A percentile compares a stretch with the other conserved stretches of the same genome.
These are phyloP conservation scores for Erebia epiphron DNA, from an alignment of 2,888 invertebrate genomes.

Conservation along the genomic window DNA sequence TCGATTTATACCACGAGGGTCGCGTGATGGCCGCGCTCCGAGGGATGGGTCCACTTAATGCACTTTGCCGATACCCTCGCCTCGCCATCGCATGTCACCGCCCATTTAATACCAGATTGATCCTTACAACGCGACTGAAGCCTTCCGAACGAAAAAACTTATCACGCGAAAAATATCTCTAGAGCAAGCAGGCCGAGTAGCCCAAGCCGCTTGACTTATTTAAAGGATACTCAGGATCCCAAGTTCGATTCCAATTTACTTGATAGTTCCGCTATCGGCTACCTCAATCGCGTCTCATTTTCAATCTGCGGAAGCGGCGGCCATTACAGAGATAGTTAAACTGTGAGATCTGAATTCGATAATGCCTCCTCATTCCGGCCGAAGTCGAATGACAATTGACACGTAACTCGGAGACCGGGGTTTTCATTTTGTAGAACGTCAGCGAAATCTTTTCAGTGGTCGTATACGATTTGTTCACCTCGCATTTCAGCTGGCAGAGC, in stretches of 20 bases:
- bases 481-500: not conserved
- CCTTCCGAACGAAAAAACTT: conserved; percentile 26
- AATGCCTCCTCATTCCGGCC: conserved; percentile 42
- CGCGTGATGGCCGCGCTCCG: conserved; percentile 28
- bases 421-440: conserved; percentile 17
- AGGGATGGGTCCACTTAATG: conserved; percentile 46
- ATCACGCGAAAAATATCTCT: conserved; percentile 29
- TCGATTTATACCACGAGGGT: conserved; percentile 20
- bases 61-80: conserved; percentile 47
- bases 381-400: conserved; percentile 37
- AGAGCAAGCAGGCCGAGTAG: not conserved
- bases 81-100: conserved; percentile 49
- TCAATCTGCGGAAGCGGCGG: conserved; percentile 40
- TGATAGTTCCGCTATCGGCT: conserved; percentile 44
- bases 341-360: conserved; percentile 45
- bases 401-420: conserved; percentile 29
- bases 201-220: not conserved
- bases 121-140: conserved; percentile 32
- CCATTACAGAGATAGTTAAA: conserved; percentile 44
- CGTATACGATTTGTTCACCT: not conserved
- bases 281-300: conserved; percentile 41
- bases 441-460: conserved; percentile 22
- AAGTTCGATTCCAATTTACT: conserved; percentile 45
- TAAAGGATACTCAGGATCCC: conserved; percentile 2
- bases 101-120: conserved; percentile 46